phyloP scores from a whole-genome alignment of 2,888 invertebrate species.

The Apamea monoglypha region DNA sequence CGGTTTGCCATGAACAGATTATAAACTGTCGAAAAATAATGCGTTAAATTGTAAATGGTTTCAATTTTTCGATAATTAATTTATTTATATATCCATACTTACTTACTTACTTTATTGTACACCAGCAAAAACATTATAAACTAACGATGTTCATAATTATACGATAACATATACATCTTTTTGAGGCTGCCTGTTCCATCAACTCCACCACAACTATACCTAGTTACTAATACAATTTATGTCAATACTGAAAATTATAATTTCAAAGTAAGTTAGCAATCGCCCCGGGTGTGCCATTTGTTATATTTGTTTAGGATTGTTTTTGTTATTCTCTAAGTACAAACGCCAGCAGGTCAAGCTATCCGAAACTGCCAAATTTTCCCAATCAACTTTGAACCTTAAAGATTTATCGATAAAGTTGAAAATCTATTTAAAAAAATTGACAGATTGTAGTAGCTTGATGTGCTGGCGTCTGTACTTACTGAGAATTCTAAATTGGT shows the following conservation, averaged over 20 bases:
- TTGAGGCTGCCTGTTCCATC: neutral
- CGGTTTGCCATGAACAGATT: neutral
- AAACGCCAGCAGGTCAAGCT: too few species aligned
- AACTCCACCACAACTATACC: conserved; percentile 34
- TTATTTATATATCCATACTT: too few species aligned
- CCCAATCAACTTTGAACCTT: too few species aligned
- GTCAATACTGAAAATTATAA: conserved; percentile 64
- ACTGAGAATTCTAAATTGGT: conserved; percentile 50
- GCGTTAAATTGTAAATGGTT: neutral
- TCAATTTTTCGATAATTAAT: too few species aligned
- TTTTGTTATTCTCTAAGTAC: conserved; percentile 53
- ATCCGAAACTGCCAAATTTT: too few species aligned
- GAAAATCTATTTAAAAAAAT: too few species aligned
- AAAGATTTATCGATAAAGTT: too few species aligned
- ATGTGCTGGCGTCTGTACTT: neutral
- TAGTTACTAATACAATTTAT: conserved; percentile 45
- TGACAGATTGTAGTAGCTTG: too few species aligned
- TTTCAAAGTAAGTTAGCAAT: conserved; percentile 51
- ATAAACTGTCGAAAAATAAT: neutral
- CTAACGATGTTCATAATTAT: neutral
- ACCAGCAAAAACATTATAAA: neutral
- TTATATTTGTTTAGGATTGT: conserved; percentile 65
- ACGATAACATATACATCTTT: neutral
- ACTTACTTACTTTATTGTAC: too few species aligned
- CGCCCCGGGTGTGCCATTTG: conserved; percentile 41